Percentiles rank a stretch among this genome's conserved stretches.
These are phyloP conservation scores for Ceyx cyanopectus DNA, from an alignment of 2,113 vertebrate species.

Conservation along the genomic window DNA sequence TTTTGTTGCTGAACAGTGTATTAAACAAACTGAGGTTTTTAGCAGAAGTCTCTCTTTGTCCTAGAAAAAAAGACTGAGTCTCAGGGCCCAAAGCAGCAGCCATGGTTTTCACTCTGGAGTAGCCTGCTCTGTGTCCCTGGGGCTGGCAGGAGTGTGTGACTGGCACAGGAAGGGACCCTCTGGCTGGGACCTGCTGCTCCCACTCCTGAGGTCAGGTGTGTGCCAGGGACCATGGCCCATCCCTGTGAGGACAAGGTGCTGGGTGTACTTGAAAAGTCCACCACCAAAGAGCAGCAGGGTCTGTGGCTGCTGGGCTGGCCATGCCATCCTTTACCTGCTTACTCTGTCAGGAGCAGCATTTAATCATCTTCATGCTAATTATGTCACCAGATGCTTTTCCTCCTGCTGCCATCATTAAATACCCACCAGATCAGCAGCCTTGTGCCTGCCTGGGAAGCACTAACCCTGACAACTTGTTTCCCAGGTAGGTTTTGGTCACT, in stretches of 20 bases:
- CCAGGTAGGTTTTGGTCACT: not conserved
- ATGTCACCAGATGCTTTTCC: not conserved
- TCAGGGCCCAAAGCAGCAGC: not conserved
- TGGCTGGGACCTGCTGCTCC: not conserved
- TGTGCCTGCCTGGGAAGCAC: fast-evolving
- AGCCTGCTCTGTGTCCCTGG: not conserved
- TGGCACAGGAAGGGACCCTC: not conserved
- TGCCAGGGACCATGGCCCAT: not conserved
- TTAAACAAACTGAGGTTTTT: constrained; percentile 18
- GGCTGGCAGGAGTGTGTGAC: fast-evolving
- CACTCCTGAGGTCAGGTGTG: fast-evolving
- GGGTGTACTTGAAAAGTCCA: not conserved
- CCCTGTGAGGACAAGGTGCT: not conserved
- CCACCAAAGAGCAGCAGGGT: not conserved
- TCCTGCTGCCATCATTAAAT: not conserved
- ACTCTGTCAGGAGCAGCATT: not conserved
- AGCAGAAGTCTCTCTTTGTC: not conserved
- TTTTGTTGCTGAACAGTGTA: not conserved
- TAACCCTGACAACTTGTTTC: not conserved
- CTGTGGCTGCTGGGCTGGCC: not conserved
- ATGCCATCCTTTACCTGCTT: not conserved
- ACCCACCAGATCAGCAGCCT: not conserved
- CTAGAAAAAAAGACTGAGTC: not conserved
- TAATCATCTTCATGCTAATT: not conserved
- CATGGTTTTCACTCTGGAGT: fast-evolving